phyloP scores from a whole-genome alignment of 2,797 vertebrate species.

The Pseudochromis fuscus region DNA sequence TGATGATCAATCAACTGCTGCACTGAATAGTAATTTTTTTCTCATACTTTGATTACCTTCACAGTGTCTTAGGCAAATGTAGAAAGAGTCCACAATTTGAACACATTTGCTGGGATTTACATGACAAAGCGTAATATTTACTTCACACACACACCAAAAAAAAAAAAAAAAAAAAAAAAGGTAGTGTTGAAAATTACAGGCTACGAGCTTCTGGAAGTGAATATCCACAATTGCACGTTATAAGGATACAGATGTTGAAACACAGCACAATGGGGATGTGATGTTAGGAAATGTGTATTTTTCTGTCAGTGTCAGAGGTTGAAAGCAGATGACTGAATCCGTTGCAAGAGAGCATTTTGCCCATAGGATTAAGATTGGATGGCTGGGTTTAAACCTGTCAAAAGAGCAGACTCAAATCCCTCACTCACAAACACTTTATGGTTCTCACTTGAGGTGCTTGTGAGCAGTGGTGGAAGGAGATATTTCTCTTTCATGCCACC shows the following conservation, averaged over 20 bases:
- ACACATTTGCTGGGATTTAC: slow-evolving; percentile 1
- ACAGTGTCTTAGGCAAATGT: not conserved
- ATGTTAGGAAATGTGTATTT: slow-evolving; percentile 73
- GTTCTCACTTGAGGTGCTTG: slow-evolving; percentile 80
- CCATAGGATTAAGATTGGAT: slow-evolving; percentile 85
- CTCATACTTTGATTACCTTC: slow-evolving; percentile 11
- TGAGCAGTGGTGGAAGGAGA: slow-evolving; percentile 79
- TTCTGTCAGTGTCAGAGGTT: slow-evolving; percentile 81
- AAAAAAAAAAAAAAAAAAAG: no score
- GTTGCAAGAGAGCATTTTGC: slow-evolving; percentile 82
- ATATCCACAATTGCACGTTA: slow-evolving; percentile 11
- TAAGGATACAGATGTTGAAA: slow-evolving; percentile 59
- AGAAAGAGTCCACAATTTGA: not conserved
- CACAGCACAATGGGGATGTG: slow-evolving; percentile 62
- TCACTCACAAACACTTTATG: slow-evolving; percentile 83
- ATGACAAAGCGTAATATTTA: slow-evolving; percentile 1
- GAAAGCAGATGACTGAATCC: slow-evolving; percentile 84
- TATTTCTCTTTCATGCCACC: slow-evolving; percentile 82
- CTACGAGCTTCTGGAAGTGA: not conserved
- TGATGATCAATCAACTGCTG: not conserved
- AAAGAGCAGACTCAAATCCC: slow-evolving; percentile 83
- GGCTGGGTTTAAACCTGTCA: slow-evolving; percentile 84
- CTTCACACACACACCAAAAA: no score
- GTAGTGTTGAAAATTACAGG: not conserved
- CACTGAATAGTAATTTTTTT: no score